phyloP scores from a whole-genome alignment of 35 echinoderm and acorn worm genomes.

The Stichopus chloronotus region DNA sequence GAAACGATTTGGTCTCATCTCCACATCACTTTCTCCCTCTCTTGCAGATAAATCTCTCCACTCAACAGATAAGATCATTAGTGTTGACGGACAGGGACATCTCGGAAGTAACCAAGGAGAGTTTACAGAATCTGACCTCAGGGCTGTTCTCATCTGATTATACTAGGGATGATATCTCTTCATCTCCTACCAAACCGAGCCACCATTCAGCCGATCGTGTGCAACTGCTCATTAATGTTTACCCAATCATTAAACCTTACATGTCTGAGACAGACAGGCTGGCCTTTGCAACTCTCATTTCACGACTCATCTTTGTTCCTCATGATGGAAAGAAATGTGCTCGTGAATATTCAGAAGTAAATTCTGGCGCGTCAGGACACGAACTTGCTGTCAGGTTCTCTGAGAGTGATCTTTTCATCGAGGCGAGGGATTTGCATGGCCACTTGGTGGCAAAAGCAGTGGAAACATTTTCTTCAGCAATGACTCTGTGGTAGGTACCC shows the following conservation, averaged over 20 bases:
- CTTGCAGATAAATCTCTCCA: background rate
- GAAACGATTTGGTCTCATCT: no score
- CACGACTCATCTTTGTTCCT: background rate
- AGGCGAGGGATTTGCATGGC: constrained; percentile 12
- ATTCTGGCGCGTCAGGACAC: background rate
- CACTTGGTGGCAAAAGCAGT: background rate
- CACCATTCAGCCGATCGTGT: background rate
- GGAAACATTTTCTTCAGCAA: background rate
- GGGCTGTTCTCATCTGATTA: background rate
- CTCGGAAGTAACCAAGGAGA: background rate
- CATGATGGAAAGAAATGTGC: background rate
- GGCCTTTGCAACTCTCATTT: background rate
- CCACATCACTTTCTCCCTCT: no score
- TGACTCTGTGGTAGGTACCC: background rate
- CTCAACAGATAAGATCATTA: constrained; percentile 6
- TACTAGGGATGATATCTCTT: no score
- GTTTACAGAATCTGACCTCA: constrained; percentile 21
- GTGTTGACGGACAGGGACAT: background rate
- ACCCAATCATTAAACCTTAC: constrained; percentile 15
- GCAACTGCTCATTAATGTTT: background rate
- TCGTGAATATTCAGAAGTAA: background rate
- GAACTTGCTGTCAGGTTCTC: constrained; percentile 6
- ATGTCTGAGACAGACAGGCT: background rate
- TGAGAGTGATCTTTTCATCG: constrained; percentile 10
- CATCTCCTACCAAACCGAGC: background rate